A percentile compares a stretch with the other conserved stretches of the same genome.
These are phyloP conservation scores for Alligator sinensis DNA, from an alignment of 2,113 vertebrate species.

Conservation along the genomic window DNA sequence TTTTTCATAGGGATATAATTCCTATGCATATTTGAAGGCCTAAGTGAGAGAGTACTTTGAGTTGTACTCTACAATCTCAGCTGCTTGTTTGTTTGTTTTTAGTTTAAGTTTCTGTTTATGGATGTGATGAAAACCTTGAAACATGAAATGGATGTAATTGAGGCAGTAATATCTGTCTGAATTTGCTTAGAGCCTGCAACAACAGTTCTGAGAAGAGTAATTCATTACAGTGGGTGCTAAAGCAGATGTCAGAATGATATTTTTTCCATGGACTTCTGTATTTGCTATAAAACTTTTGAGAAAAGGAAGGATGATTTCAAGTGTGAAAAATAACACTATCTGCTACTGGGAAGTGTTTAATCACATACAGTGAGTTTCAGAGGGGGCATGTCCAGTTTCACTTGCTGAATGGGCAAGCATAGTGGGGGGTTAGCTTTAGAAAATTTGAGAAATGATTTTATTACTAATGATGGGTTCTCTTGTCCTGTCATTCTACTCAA, in stretches of 20 bases:
- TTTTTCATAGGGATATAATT: background rate
- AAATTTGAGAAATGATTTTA: background rate
- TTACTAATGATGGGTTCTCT: background rate
- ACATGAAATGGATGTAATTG: background rate
- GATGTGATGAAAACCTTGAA: background rate
- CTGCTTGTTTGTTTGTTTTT: background rate
- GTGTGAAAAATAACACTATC: background rate
- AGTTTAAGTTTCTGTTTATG: background rate
- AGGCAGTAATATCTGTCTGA: background rate
- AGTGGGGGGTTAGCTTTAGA: background rate
- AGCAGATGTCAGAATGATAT: background rate
- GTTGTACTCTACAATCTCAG: background rate
- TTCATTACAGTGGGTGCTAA: background rate
- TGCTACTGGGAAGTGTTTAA: background rate
- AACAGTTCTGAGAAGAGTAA: background rate
- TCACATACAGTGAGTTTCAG: background rate
- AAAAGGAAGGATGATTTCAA: background rate
- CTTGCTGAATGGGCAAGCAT: background rate
- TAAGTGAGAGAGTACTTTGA: background rate
- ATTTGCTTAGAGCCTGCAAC: background rate
- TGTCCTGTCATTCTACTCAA: background rate
- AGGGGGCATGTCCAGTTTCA: background rate
- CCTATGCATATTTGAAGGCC: background rate
- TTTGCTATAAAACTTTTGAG: background rate
- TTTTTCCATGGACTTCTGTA: background rate